Base-by-base conservation (phyloP, 2,888 invertebrate genomes). In the Ennomos fuscantarius region DNA sequence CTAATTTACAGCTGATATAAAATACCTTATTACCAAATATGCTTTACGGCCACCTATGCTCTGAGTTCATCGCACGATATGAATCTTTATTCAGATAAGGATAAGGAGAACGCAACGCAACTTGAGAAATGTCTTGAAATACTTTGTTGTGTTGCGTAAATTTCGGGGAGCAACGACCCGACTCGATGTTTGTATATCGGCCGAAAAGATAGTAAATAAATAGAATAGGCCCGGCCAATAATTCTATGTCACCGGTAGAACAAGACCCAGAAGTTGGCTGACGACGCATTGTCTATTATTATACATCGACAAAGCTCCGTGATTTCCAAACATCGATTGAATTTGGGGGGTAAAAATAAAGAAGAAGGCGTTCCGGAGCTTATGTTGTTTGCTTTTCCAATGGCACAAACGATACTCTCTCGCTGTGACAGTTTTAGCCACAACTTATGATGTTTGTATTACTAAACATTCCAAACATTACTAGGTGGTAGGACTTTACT, bases 161-260 rank as follows among this genome's bases (percentile, higher is more conserved):
- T 66, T 69, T 57, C 50, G 53, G 47, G 63, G 78, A 74, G 71
- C 83, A 85, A 82, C 76, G 84, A 82, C 86, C 86, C 74, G 67
- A 65, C 61, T 55, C 69, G 68, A 52, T 73, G 72, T 79, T 79
- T 73, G 73, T 73, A 71, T 76, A 75, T 78, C 70, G 68, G 63
- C 57, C 70, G 64, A 67, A 61, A 70, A 71, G 74, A 80, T 79
- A 24, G 6, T 6, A 78, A 75, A 79, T 72, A 78, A 74, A 79
- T 72, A 78, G 73, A 75, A 73, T 72, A 74, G 80, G 81, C 72
- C 73, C 66, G 62, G 65, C 69, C 69, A 79, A 84, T 81, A 78
- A 79, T 68, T 72, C 76, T 82, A 78, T 78, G 74, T 81, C 81
- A 82, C 70, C 48, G 62, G 56, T 63, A 64, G 72, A 69, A 71